phyloP scores from a whole-genome alignment of 1,140 invertebrate species.

The Marisa cornuarietis region DNA sequence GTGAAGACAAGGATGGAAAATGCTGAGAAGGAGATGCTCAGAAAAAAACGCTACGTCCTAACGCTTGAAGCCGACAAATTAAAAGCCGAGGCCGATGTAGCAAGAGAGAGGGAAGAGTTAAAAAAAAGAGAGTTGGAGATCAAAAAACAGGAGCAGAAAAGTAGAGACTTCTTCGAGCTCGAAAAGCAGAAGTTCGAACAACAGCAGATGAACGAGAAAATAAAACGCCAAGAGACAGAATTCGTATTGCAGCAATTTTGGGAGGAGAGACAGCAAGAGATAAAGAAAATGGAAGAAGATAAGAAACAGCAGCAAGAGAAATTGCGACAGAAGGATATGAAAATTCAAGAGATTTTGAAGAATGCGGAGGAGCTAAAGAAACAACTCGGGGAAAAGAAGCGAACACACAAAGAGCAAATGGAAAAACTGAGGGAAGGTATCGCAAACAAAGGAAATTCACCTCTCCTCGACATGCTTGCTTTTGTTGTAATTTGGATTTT shows the following conservation, averaged over 20 bases:
- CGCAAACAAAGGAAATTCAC: too few relatives aligned
- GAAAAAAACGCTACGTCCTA: slow-evolving; percentile 2
- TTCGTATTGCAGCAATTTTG: not conserved
- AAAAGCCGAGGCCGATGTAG: not conserved
- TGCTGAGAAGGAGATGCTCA: not conserved
- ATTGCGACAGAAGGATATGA: not conserved
- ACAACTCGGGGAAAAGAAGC: not conserved
- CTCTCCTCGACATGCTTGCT: too few relatives aligned
- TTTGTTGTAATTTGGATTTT: too few relatives aligned
- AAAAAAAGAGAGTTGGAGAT: not conserved
- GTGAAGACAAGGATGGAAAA: not conserved
- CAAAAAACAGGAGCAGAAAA: not conserved
- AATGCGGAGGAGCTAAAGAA: not conserved
- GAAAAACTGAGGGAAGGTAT: not conserved
- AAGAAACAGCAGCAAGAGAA: not conserved
- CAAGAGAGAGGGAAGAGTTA: not conserved
- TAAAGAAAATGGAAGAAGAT: not conserved
- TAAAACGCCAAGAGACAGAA: not conserved
- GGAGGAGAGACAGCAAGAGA: not conserved
- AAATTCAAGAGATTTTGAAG: not conserved
- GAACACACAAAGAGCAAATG: not conserved
- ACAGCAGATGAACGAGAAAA: not conserved
- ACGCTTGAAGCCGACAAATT: not conserved
- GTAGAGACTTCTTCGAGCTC: not conserved
- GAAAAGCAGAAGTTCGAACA: not conserved